These are phyloP conservation scores for Acrobasis suavella DNA, from an alignment of 2,888 invertebrate genomes.

Conservation along the genomic window DNA sequence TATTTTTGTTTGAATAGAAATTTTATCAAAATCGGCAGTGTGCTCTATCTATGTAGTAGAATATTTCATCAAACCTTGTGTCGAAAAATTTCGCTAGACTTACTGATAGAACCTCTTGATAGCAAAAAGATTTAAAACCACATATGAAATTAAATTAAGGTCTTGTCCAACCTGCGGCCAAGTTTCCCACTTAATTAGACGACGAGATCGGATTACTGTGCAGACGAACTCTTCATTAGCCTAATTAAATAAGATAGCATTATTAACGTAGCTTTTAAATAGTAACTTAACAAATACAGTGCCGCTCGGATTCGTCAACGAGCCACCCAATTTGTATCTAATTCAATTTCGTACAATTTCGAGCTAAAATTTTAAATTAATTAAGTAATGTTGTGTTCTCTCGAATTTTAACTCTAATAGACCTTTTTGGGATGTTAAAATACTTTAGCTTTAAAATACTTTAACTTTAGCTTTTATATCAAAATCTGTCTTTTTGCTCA, in stretches of 20 bases:
- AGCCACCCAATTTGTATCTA: slow-evolving; percentile 46
- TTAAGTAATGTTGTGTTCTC: slow-evolving; percentile 25
- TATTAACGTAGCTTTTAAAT: slow-evolving; percentile 54
- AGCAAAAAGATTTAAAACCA: background rate
- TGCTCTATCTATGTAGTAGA: no score
- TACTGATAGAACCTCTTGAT: no score
- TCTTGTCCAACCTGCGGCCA: slow-evolving; percentile 32
- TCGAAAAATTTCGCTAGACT: no score
- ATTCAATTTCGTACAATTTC: slow-evolving; percentile 42
- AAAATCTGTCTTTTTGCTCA: slow-evolving; percentile 2
- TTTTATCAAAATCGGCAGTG: no score
- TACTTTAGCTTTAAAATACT: background rate
- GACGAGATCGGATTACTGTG: slow-evolving; percentile 57
- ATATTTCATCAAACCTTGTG: no score
- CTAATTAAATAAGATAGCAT: slow-evolving; percentile 71
- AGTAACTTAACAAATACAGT: slow-evolving; percentile 51
- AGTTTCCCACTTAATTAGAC: slow-evolving; percentile 58
- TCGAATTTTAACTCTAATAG: slow-evolving; percentile 19
- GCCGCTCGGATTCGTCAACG: slow-evolving; percentile 37
- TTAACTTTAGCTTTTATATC: background rate
- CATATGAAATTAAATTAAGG: background rate
- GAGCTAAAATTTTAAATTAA: slow-evolving; percentile 29
- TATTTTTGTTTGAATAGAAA: no score
- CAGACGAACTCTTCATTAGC: slow-evolving; percentile 56
- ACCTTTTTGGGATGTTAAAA: background rate